These are phyloP conservation scores for Callospermophilus lateralis DNA, from an alignment of 2,113 vertebrate species.

Conservation along the genomic window DNA sequence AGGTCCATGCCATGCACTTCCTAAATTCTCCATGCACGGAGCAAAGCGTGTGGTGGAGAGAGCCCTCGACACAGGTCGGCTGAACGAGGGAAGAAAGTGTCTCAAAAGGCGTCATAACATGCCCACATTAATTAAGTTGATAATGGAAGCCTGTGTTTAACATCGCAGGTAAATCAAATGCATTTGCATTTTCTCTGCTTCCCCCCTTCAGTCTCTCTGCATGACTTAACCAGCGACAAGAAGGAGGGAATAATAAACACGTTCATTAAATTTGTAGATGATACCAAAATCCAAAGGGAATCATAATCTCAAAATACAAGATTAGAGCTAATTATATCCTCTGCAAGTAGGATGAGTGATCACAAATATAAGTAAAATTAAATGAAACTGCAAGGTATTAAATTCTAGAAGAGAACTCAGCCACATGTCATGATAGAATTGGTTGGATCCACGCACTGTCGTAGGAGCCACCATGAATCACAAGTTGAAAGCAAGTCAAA, in stretches of 20 bases:
- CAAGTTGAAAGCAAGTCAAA: slow-evolving; percentile 39
- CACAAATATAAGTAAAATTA: slow-evolving; percentile 22
- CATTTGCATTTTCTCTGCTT: background rate
- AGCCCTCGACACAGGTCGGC: background rate
- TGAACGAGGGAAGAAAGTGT: background rate
- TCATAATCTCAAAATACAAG: background rate
- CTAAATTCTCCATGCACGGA: background rate
- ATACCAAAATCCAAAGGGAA: background rate
- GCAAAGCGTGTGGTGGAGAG: background rate
- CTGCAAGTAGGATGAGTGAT: slow-evolving; percentile 23
- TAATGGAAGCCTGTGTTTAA: background rate
- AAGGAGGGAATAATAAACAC: background rate
- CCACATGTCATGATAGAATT: background rate
- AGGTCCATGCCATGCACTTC: background rate
- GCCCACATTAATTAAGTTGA: background rate
- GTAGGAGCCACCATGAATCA: background rate
- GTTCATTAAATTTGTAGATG: slow-evolving; percentile 32
- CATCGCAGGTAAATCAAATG: background rate
- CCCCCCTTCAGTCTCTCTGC: background rate
- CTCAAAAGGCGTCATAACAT: background rate
- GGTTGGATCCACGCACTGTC: background rate
- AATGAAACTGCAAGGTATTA: slow-evolving; percentile 3
- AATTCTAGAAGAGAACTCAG: slow-evolving; percentile 49
- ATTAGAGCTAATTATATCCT: slow-evolving; percentile 47
- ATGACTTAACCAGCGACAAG: background rate